Conservation (phyloP, 2,113 vertebrate genomes). For the Elachura formosa region DNA sequence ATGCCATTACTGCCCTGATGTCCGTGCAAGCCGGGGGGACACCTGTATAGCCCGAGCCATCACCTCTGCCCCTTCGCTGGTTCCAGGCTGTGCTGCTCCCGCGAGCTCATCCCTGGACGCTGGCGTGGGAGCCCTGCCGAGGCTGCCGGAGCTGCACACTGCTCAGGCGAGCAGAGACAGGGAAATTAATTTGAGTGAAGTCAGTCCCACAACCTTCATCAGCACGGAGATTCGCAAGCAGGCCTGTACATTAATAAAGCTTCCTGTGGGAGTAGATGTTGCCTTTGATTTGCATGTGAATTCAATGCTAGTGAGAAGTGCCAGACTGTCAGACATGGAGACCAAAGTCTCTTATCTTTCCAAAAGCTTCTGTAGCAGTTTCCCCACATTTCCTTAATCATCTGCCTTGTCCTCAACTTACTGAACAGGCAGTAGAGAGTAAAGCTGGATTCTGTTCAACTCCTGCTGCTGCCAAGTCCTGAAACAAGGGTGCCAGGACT, state of each 20-base stretch:
- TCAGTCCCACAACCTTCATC: constrained; percentile 47
- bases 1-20: not conserved
- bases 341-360: constrained; percentile 66
- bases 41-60: not conserved
- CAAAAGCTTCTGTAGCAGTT: constrained; percentile 65
- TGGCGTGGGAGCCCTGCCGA: not conserved
- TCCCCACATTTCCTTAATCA: constrained; percentile 66
- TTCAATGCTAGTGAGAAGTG: constrained; percentile 64
- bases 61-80: not conserved
- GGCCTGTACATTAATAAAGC: constrained; percentile 59
- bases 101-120: not conserved
- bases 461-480: constrained; percentile 57
- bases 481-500: constrained; percentile 62
- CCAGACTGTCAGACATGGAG: constrained; percentile 66
- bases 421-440: constrained; percentile 57
- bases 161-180: not conserved
- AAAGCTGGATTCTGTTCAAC: constrained; percentile 50
- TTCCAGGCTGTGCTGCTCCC: not conserved
- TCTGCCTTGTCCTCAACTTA: constrained; percentile 68
- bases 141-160: not conserved
- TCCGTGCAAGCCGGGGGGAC: not conserved
- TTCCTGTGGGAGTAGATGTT: constrained; percentile 62
- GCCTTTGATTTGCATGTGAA: constrained; percentile 66
- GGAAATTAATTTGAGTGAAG: constrained; percentile 24
- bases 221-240: constrained; percentile 25